These are phyloP conservation scores for Pachyramphus minor DNA, from an alignment of 2,113 vertebrate species.

Conservation along the genomic window DNA sequence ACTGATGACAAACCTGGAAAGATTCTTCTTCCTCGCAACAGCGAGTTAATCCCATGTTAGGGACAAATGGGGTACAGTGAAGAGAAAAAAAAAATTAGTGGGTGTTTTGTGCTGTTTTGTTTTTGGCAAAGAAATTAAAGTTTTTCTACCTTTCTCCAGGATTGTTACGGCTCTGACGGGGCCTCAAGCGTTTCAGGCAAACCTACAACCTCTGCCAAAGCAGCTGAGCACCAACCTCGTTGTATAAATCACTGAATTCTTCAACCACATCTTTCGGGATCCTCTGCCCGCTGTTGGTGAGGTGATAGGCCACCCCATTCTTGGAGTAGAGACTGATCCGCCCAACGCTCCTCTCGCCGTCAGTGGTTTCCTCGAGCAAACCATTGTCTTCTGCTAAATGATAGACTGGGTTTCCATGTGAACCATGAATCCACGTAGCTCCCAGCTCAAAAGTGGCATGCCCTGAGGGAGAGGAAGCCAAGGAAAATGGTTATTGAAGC, in stretches of 20 bases:
- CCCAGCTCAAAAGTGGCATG: constrained; percentile 95
- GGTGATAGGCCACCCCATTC: constrained; percentile 96
- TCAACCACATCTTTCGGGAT: constrained; percentile 98
- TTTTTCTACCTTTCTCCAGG: background rate
- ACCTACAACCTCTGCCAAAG: background rate
- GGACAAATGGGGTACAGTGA: background rate
- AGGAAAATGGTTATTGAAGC: background rate
- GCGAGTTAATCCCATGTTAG: background rate
- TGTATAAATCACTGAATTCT: constrained; percentile 99
- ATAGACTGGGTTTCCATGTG: constrained; percentile 95
- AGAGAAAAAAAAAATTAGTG: background rate
- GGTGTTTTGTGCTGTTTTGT: no score
- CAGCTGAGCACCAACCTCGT: constrained; percentile 81
- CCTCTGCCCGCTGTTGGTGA: constrained; percentile 88
- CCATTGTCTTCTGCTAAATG: constrained; percentile 98
- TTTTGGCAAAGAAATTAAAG: background rate
- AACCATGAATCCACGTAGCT: constrained; percentile 99
- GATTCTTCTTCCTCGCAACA: background rate
- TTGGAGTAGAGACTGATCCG: constrained; percentile 97
- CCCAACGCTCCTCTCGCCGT: constrained; percentile 88
- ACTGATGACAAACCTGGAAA: background rate
- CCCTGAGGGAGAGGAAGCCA: constrained; percentile 68
- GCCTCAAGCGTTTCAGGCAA: background rate
- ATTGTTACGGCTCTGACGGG: background rate
- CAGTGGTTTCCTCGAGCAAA: constrained; percentile 93